Conservation (phyloP, 2,113 vertebrate species). For the Tamias sibiricus region DNA sequence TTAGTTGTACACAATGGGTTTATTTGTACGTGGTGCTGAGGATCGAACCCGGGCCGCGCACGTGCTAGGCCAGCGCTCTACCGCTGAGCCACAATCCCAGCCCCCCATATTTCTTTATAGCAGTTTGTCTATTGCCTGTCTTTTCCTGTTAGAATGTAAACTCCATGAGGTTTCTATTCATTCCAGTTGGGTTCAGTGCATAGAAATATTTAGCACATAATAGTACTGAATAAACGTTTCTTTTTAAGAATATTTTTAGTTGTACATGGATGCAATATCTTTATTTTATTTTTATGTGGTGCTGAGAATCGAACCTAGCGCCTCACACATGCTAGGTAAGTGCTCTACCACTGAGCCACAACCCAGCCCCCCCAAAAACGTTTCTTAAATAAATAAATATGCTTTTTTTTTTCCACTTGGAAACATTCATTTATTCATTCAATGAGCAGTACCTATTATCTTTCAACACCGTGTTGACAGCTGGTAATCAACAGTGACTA, state of each 20-base stretch:
- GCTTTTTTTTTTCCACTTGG: background rate
- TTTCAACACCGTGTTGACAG: background rate
- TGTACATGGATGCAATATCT: too few species aligned
- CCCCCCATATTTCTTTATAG: background rate
- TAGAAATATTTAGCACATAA: background rate
- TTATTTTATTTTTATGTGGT: too few species aligned
- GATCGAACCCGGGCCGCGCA: too few species aligned
- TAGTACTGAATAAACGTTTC: background rate
- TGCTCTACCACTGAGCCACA: too few species aligned
- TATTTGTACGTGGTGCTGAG: too few species aligned
- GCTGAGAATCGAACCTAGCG: too few species aligned
- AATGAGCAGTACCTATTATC: background rate
- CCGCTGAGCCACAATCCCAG: too few species aligned
- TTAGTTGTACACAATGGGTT: too few species aligned
- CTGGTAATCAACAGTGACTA: background rate
- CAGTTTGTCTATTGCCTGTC: background rate
- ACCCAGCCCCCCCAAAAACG: too few species aligned
- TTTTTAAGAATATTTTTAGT: background rate
- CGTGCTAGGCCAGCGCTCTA: too few species aligned
- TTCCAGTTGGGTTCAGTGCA: background rate
- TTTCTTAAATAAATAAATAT: conserved; percentile 15
- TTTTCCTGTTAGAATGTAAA: background rate
- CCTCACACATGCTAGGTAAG: too few species aligned
- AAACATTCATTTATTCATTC: background rate
- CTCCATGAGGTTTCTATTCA: background rate